These are phyloP conservation scores for Chymomyza fuscimana DNA, from an alignment of 2,888 invertebrate genomes.

Conservation along the genomic window DNA sequence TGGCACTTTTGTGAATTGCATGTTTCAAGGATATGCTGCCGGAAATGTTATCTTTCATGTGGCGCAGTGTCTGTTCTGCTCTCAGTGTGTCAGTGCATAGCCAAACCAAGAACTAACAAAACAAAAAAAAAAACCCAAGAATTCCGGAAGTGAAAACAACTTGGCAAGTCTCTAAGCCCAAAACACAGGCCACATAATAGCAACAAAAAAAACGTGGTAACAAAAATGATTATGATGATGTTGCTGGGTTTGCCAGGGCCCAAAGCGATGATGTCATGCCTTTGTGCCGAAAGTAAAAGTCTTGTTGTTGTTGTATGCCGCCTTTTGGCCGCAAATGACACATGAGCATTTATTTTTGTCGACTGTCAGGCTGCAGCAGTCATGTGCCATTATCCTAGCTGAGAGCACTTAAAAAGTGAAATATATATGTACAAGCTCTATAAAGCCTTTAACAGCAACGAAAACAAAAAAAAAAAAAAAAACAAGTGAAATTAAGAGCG, in stretches of 20 bases:
- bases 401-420: conserved; percentile 38
- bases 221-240: conserved; percentile 42
- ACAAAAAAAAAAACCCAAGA: conserved; percentile 29
- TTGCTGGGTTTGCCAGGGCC: conserved; percentile 32
- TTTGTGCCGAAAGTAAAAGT: conserved; percentile 59
- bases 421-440: conserved; percentile 12
- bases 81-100: conserved; percentile 28
- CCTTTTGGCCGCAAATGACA: conserved; percentile 36
- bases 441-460: neutral
- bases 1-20: conserved; percentile 17
- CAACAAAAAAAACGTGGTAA: conserved; percentile 1
- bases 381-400: conserved; percentile 46
- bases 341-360: conserved; percentile 50
- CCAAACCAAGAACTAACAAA: conserved; percentile 12
- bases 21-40: conserved; percentile 61
- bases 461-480: conserved; percentile 3
- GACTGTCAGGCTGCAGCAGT: conserved; percentile 35
- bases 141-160: conserved; percentile 19
- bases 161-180: conserved; percentile 9
- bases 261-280: conserved; percentile 66
- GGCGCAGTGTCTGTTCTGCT: conserved; percentile 2
- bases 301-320: conserved; percentile 32
- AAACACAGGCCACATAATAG: neutral
- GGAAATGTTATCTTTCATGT: conserved; percentile 63
- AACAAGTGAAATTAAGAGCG: conserved; percentile 7